Conservation (phyloP, 1,140 invertebrate species). For the Lethocerus indicus region DNA sequence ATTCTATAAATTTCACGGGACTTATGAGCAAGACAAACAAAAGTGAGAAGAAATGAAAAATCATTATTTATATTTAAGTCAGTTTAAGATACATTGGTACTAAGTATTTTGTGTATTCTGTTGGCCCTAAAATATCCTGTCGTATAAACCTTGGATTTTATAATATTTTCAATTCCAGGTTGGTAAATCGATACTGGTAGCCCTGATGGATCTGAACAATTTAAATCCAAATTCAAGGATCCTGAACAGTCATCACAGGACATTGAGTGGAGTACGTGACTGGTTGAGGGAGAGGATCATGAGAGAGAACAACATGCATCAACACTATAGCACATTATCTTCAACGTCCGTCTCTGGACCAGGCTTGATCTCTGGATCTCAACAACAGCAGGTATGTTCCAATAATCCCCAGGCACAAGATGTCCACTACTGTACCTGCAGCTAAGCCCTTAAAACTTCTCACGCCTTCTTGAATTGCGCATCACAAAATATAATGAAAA, state of each 20-base stretch:
- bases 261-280: conserved; percentile 47
- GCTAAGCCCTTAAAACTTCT: no score
- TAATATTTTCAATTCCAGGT: conserved; percentile 33
- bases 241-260: conserved; percentile 57
- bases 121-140: neutral
- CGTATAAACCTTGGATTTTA: neutral
- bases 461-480: no score
- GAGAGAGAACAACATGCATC: no score
- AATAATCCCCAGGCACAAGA: no score
- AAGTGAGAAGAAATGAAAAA: neutral
- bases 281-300: conserved; percentile 30
- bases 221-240: conserved; percentile 65
- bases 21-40: neutral
- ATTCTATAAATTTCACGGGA: neutral
- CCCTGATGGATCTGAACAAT: conserved; percentile 63
- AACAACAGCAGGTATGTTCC: no score
- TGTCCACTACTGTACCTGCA: no score
- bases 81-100: neutral
- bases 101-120: neutral
- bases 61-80: neutral
- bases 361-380: no score
- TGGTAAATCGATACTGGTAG: conserved; percentile 60
- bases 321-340: no score
- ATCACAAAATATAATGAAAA: no score
- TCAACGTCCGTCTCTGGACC: no score